A percentile compares a stretch with the other conserved stretches of the same genome.
These are phyloP conservation scores for Teinopalpus imperialis DNA, from an alignment of 2,888 invertebrate genomes.

Conservation along the genomic window DNA sequence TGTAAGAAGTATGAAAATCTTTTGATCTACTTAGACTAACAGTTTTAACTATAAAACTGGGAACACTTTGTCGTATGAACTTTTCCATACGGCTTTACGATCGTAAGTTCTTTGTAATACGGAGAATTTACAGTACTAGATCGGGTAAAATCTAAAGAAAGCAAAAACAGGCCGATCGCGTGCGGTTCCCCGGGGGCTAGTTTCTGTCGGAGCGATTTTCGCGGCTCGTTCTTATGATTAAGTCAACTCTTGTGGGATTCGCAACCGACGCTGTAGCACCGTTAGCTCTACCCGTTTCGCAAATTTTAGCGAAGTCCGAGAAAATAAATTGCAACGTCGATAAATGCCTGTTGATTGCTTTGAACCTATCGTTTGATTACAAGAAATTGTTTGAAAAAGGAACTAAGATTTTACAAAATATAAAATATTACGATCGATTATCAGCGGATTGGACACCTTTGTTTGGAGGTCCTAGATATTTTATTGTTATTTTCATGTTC, in stretches of 20 bases:
- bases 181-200: conserved; percentile 65
- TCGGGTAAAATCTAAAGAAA: conserved; percentile 41
- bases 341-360: conserved; percentile 32
- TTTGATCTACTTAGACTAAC: no score
- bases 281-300: conserved; percentile 37
- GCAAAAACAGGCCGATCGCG: conserved; percentile 62
- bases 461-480: no score
- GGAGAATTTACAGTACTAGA: conserved; percentile 47
- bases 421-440: no score
- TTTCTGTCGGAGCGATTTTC: conserved; percentile 73
- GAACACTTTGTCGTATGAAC: conserved; percentile 53
- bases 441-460: no score
- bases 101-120: conserved; percentile 59
- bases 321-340: conserved; percentile 41
- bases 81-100: conserved; percentile 49
- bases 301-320: conserved; percentile 43
- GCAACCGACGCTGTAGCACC: conserved; percentile 43
- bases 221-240: conserved; percentile 78
- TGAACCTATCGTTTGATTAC: conserved; percentile 9
- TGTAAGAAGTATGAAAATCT: no score
- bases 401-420: no score
- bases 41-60: conserved; percentile 49
- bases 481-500: no score
- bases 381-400: not conserved
- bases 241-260: conserved; percentile 71